Base-by-base conservation (phyloP, 2,888 invertebrate species). In the Pheosia tremula region DNA sequence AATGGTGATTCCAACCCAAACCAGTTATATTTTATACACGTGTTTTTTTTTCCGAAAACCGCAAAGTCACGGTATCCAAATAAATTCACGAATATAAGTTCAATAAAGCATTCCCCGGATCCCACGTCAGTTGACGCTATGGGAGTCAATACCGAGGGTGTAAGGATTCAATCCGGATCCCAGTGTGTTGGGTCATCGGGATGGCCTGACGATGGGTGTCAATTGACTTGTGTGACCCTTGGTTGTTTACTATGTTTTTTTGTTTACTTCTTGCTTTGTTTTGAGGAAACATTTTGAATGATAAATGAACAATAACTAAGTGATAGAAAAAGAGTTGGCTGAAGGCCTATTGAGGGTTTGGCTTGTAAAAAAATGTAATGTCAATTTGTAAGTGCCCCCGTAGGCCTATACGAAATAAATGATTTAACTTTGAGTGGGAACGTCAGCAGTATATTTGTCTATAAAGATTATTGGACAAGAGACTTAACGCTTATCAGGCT, bases 181-280 rank as follows among this genome's bases (percentile, higher is more conserved):
- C 59, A 64, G 56, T 66, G 50, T 62, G 54, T 54, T 58, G 54
- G 61, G 64, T 57, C 59, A 71, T 62, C 63, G 62, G 63, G 61
- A 55, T 68, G 43, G 63, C 52, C n/a, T 4, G 53, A 38, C 56
- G 62, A 56, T 56, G 66, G 53, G 56, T 64, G 67, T 68, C 68
- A 66, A 69, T 71, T 64, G 69, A 66, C 66, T 68, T 72, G 63
- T 71, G 73, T 71, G 61, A 52, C 52, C 52, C 36, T 24, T 52
- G 3, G 11, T 47, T 47, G 47, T n/a, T 47, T 47, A 47, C 47
- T 6, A 11, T 47, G 11, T 11, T n/a, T n/a, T n/a, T 47, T 5
- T 4, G n/a, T 47, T 5, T 47, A 47, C 47, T 4, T 47, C n/a
- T 0, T 11, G n/a, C 47, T n/a, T 11, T 9, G 9, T 43, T 43